Base-by-base conservation (phyloP, 37 sponge, comb jelly and placozoan genomes). In the Aplysina aerophoba region DNA sequence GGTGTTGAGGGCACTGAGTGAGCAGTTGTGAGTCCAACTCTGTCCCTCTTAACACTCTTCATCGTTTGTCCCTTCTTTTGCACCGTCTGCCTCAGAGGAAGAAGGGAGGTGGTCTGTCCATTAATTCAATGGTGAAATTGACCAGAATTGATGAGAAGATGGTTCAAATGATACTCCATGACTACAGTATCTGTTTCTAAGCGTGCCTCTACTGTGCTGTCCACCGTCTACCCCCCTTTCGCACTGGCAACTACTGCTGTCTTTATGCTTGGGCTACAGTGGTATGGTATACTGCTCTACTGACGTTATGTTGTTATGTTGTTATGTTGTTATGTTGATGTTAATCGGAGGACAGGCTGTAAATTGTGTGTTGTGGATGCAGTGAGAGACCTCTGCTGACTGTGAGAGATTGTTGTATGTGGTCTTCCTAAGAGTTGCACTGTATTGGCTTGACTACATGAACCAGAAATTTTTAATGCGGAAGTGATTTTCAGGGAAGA, bases 21-120 rank as follows among this genome's bases (percentile, higher is more conserved):
- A n/a, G n/a, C n/a, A n/a, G n/a, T n/a, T n/a, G n/a, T n/a, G n/a
- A n/a, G n/a, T n/a, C n/a, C n/a, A n/a, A n/a, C n/a, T n/a, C 5
- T 79, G 55, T 27, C 5, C 64, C 64, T 28, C 27, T 8, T 63
- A 6, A 3, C 27, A n/a, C 24, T 63, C 27, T 4, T 63, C 8
- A 12, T 13, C 64, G 4, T 63, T 8, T 28, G 4, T 63, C 27
- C 27, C 27, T 28, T 28, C 27, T n/a, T n/a, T n/a, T n/a, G n/a
- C n/a, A n/a, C n/a, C n/a, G n/a, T n/a, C n/a, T 58, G 36, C 21
- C 50, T 57, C 74, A 95, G 93, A 87, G 88, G 64, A 96, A 95
- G 89, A 99, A 97, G 37, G 95, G 93, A 14, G 99, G 99, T 12
- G 99, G 99, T 4, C 59, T 99, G 55, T 90, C 95, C 60, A 94